These are phyloP conservation scores for Penaeus monodon DNA, from an alignment of 2,888 invertebrate species.

Conservation along the genomic window DNA sequence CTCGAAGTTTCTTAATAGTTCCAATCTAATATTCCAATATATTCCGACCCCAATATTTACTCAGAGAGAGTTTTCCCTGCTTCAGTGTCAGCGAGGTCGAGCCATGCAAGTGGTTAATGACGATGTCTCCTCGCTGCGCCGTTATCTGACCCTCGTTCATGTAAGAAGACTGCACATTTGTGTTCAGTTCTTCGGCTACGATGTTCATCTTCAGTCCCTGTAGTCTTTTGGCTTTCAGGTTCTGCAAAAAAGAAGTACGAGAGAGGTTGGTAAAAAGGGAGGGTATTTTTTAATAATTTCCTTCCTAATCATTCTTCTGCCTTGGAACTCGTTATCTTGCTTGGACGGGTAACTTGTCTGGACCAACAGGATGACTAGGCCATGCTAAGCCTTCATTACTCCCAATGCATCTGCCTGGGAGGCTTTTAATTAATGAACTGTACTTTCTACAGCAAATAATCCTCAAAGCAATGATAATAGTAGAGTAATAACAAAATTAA, in stretches of 20 bases:
- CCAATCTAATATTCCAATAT: no score
- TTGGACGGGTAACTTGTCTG: no score
- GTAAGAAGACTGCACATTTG: conserved; percentile 37
- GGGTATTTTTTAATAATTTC: neutral
- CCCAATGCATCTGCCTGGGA: no score
- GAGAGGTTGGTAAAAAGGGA: neutral
- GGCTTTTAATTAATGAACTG: no score
- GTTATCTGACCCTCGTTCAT: conserved; percentile 42
- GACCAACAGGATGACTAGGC: no score
- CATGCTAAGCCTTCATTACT: no score
- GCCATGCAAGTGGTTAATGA: conserved; percentile 45
- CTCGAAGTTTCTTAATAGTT: no score
- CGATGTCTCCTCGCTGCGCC: conserved; percentile 29
- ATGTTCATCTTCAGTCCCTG: conserved; percentile 43
- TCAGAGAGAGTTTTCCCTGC: conserved; percentile 35
- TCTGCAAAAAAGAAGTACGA: conserved; percentile 8
- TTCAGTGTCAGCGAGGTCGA: conserved; percentile 38
- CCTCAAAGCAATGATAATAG: no score
- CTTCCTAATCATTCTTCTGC: no score
- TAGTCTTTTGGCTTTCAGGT: conserved; percentile 44
- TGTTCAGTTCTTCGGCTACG: conserved; percentile 46
- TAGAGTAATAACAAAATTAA: no score
- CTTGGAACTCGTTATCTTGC: no score
- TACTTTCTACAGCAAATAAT: no score
- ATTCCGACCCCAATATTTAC: conserved; percentile 12